Evolutionary conservation across 2,113 vertebrate genomes (phyloP), one percentile per base, ranked within the genome.

Genomic region (Pelobates fuscus): DNA sequence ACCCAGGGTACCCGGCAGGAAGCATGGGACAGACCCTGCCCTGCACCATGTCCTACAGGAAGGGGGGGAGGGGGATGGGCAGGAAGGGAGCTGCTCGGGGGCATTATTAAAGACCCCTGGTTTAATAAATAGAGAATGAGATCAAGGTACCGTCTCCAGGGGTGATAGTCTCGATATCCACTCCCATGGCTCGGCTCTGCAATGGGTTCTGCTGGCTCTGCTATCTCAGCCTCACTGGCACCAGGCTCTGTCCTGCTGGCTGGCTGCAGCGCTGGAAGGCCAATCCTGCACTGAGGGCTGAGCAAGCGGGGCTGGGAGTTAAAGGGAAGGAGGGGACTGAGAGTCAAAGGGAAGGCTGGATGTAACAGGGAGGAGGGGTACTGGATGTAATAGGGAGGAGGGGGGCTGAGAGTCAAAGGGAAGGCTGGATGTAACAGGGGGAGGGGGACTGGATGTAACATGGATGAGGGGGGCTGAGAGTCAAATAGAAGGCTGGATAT

Each of bases 81-180:
- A n/a, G n/a, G n/a, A n/a, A n/a, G n/a, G n/a, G n/a, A n/a, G 57
- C 25, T 11, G 57, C 11, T 2, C 18, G n/a, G 8, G 25, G 2
- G 58, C 3, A 15, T n/a, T n/a, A n/a, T n/a, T n/a, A n/a, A n/a
- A n/a, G n/a, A n/a, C n/a, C n/a, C n/a, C n/a, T n/a, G n/a, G n/a
- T n/a, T n/a, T n/a, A n/a, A n/a, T n/a, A 3, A n/a, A n/a, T n/a
- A n/a, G n/a, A n/a, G n/a, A n/a, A n/a, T n/a, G n/a, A n/a, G n/a
- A n/a, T n/a, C 2, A 44, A 43, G 89, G 89, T 80, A 97, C 96
- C 96, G 87, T 97, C 96, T 88, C 96, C 96, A 3, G 95, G 94
- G 77, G 95, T 95, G 90, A 98, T 97, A 78, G 93, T 96, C 89
- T 98, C 95, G 80, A 98, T 91, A 80, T 96, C 95, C 85, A 98